phyloP scores from a whole-genome alignment of 2,888 invertebrate genomes.

The Drosophila koepferae region DNA sequence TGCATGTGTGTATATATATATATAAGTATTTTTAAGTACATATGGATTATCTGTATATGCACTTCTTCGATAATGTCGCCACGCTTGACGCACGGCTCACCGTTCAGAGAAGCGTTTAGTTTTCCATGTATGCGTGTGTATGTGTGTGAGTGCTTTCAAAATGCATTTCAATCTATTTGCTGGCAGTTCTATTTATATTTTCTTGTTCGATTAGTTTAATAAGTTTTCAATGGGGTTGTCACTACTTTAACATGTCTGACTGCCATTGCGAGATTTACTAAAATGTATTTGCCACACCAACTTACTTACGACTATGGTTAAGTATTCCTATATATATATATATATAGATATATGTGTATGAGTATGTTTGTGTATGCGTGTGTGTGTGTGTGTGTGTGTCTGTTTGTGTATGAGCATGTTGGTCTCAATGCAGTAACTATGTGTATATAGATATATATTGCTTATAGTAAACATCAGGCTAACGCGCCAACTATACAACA shows the following conservation, averaged over 20 bases:
- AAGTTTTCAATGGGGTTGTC: slow-evolving; percentile 5
- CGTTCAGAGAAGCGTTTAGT: slow-evolving; percentile 72
- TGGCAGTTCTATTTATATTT: slow-evolving; percentile 40
- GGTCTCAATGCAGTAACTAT: slow-evolving; percentile 70
- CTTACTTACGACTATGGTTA: slow-evolving; percentile 63
- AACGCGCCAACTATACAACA: slow-evolving; percentile 72
- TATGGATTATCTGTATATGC: slow-evolving; percentile 24
- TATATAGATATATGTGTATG: slow-evolving; percentile 22
- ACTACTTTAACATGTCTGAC: slow-evolving; percentile 16
- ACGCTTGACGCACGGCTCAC: slow-evolving; percentile 31
- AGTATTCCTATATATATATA: slow-evolving; percentile 32
- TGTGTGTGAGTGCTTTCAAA: slow-evolving; percentile 26
- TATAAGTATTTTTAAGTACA: slow-evolving; percentile 27
- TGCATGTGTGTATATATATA: slow-evolving; percentile 31
- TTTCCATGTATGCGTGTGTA: slow-evolving; percentile 59
- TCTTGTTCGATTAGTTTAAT: slow-evolving; percentile 14
- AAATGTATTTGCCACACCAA: slow-evolving; percentile 75
- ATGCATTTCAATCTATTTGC: slow-evolving; percentile 44
- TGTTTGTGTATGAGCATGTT: slow-evolving; percentile 54
- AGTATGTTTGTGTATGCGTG: slow-evolving; percentile 22
- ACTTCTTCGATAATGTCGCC: slow-evolving; percentile 38
- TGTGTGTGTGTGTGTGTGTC: slow-evolving; percentile 25
- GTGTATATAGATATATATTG: slow-evolving; percentile 76
- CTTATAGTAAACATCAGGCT: slow-evolving; percentile 83
- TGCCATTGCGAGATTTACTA: slow-evolving; percentile 38